These are phyloP conservation scores for Scytalopus superciliaris DNA, from an alignment of 2,113 vertebrate species.

Conservation along the genomic window DNA sequence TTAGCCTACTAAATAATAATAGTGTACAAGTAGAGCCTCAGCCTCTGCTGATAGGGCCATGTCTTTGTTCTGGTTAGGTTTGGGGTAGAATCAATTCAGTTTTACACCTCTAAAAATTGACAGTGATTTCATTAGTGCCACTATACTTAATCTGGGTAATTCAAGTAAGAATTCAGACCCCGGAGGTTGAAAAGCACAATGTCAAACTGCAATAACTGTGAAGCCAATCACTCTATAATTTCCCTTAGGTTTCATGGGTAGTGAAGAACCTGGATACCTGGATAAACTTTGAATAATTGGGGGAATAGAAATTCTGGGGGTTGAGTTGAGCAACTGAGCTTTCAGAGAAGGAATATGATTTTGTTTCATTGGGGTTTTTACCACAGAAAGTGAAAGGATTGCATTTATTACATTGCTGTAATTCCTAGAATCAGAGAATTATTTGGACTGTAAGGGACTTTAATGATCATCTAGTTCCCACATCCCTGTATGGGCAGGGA, in stretches of 20 bases:
- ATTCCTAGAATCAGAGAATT: not conserved
- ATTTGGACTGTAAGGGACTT: not conserved
- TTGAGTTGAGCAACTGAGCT: not conserved
- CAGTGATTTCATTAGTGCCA: not conserved
- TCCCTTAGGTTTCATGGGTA: not conserved
- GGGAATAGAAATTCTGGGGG: not conserved
- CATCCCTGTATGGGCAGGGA: too few relatives aligned
- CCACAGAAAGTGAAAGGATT: not conserved
- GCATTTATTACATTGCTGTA: not conserved
- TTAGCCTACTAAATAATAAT: not conserved
- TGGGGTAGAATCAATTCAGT: not conserved
- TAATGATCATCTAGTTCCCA: not conserved
- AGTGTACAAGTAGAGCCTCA: not conserved
- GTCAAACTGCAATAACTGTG: conserved; percentile 20
- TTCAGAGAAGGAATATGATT: not conserved
- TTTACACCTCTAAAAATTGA: not conserved
- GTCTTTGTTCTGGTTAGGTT: not conserved
- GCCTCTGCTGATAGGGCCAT: not conserved
- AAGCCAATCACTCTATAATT: conserved; percentile 42
- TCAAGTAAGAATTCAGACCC: conserved; percentile 21
- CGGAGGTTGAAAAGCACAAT: not conserved
- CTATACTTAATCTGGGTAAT: not conserved
- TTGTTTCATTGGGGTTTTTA: not conserved
- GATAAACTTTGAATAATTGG: not conserved
- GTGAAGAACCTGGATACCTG: not conserved